Evolutionary conservation across 1,140 invertebrate species (phyloP), one percentile per base, ranked within the genome.

Genomic region (Aporrectodea caliginosa): DNA sequence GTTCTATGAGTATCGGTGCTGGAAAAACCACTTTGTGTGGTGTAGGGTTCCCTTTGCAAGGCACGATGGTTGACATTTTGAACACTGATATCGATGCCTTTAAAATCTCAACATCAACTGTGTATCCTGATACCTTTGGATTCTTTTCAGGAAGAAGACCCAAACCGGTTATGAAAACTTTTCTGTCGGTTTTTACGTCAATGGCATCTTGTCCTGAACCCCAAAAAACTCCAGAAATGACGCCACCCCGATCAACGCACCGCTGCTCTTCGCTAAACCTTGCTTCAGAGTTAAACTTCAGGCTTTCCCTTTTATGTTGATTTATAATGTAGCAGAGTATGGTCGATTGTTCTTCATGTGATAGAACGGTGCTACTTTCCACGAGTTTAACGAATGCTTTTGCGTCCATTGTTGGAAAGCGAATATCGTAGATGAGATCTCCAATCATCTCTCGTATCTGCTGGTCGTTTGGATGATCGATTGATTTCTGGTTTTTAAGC

Each of bases 391-490:
- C 75, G 29, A 77, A 77, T n/a, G 35, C 75, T 32, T 2, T 30
- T 6, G 29, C 34, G 35, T 77, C 35, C 75, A 77, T 77, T 22
- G 68, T 35, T 0, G 75, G 75, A 30, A 77, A 77, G 75, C 75
- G 75, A 30, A 77, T 77, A 1, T 71, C 35, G 27, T 77, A 77
- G 35, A 77, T 68, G 75, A 70, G 16, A 2, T 77, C 75, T 12
- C 32, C 43, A 22, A 77, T 29, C 22, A 27, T 72, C 27, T 27
- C 6, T n/a, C 71, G 27, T 27, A 72, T 72, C 27, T 72, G 27
- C 27, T 32, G 27, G 27, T 72, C 71, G 6, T 2, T 72, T 6
- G 71, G 71, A 73, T 16, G 27, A 27, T 32, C 27, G 12, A 29
- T 30, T 27, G 27, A 73, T 16, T 30, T 12, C 31, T 73, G 27